These are phyloP conservation scores for Eulithis testata DNA, from an alignment of 2,888 invertebrate species.

Conservation along the genomic window DNA sequence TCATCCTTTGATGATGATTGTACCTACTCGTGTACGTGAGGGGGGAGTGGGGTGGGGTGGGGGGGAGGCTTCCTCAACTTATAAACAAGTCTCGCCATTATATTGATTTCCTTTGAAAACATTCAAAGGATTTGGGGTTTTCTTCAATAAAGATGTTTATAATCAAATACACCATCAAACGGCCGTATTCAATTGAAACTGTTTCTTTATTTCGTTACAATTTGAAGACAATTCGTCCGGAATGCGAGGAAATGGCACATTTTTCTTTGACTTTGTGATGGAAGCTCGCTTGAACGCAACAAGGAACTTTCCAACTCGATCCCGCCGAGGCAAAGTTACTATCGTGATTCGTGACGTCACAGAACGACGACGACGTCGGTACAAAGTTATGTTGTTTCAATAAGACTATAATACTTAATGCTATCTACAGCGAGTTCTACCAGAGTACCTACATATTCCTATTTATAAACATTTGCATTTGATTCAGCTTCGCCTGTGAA, in stretches of 20 bases:
- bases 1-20: no score
- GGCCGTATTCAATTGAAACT: not conserved
- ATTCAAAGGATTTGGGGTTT: conserved; percentile 8
- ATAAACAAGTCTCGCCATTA: conserved; percentile 8
- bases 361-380: not conserved
- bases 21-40: not conserved
- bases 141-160: not conserved
- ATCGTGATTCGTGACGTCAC: not conserved
- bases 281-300: not conserved
- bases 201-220: not conserved
- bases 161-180: conserved; percentile 4
- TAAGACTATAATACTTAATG: not conserved
- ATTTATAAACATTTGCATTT: no score
- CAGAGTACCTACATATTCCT: no score
- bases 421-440: no score
- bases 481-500: no score
- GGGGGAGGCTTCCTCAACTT: not conserved
- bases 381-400: conserved; percentile 9
- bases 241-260: not conserved
- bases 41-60: not conserved
- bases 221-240: not conserved
- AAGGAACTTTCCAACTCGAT: conserved; percentile 4
- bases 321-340: not conserved
- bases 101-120: conserved; percentile 13
- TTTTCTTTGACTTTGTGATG: conserved; percentile 5